Percentiles rank a stretch among this genome's conserved stretches.
Conservation (phyloP, 2,888 invertebrate species). For the Mesopsocus fuscifrons region DNA sequence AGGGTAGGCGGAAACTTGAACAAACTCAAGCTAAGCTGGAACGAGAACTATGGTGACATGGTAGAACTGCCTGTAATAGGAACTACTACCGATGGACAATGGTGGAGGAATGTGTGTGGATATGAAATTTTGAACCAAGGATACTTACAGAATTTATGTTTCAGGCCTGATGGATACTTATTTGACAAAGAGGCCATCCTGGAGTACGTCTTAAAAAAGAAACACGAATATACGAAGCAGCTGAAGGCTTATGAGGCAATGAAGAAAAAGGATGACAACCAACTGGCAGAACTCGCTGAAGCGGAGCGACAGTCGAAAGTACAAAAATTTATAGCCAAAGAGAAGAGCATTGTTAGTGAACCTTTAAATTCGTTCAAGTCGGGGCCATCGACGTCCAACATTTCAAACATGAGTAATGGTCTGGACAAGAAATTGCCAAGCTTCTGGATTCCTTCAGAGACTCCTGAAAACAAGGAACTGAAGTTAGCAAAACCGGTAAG, state of each 20-base stretch:
- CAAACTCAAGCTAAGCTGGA: too few relatives aligned
- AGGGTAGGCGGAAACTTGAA: too few relatives aligned
- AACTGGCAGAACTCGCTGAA: slow-evolving; percentile 45
- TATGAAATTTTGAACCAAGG: too few relatives aligned
- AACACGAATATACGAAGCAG: slow-evolving; percentile 74
- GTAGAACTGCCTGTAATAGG: too few relatives aligned
- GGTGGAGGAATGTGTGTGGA: too few relatives aligned
- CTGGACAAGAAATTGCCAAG: slow-evolving; percentile 72
- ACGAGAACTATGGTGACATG: too few relatives aligned
- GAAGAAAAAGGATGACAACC: slow-evolving; percentile 52
- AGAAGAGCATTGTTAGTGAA: slow-evolving; percentile 50
- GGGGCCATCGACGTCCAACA: slow-evolving; percentile 17
- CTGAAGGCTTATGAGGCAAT: slow-evolving; percentile 84
- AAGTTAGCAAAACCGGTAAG: slow-evolving; percentile 57
- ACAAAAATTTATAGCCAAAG: slow-evolving; percentile 62
- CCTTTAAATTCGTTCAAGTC: slow-evolving; percentile 24
- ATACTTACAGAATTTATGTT: too few relatives aligned
- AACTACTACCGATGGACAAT: too few relatives aligned
- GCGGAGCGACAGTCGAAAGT: slow-evolving; percentile 58
- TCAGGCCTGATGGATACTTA: slow-evolving; percentile 67
- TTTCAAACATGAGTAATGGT: slow-evolving; percentile 64
- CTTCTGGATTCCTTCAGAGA: slow-evolving; percentile 92
- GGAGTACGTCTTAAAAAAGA: slow-evolving; percentile 86
- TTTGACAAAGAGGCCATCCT: slow-evolving; percentile 95
- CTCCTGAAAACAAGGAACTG: slow-evolving; percentile 61